Conservation (phyloP, 2,797 vertebrate genomes). For the Neosilurus hyrtlii region DNA sequence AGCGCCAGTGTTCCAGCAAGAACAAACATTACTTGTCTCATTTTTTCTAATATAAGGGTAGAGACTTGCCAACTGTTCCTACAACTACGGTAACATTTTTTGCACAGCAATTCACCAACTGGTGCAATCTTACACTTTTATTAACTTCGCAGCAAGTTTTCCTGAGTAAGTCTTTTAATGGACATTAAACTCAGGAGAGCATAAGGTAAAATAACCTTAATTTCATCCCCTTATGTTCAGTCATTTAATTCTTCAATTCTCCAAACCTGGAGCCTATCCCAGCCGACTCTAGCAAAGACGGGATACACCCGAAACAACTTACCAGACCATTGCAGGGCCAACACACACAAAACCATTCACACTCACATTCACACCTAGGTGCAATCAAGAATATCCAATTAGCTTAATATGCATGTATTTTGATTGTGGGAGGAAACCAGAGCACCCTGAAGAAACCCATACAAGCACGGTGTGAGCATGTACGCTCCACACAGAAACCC, state of each 20-base stretch:
- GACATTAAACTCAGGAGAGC: background rate
- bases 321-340: too few relatives aligned
- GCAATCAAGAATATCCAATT: too few relatives aligned
- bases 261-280: background rate
- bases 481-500: too few relatives aligned
- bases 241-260: background rate
- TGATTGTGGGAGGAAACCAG: too few relatives aligned
- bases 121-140: too few relatives aligned
- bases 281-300: too few relatives aligned
- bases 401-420: too few relatives aligned
- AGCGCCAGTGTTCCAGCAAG: slow-evolving; percentile 21
- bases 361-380: too few relatives aligned
- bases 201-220: background rate
- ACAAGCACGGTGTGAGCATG: too few relatives aligned
- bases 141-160: background rate
- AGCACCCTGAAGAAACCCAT: too few relatives aligned
- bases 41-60: background rate
- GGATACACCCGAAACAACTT: too few relatives aligned
- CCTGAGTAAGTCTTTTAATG: background rate
- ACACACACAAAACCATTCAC: too few relatives aligned
- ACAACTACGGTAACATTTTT: background rate
- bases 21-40: slow-evolving; percentile 36
- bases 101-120: background rate
- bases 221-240: background rate
- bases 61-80: background rate